Base-by-base conservation (phyloP, 1,140 invertebrate genomes). In the Gryon sp. region DNA sequence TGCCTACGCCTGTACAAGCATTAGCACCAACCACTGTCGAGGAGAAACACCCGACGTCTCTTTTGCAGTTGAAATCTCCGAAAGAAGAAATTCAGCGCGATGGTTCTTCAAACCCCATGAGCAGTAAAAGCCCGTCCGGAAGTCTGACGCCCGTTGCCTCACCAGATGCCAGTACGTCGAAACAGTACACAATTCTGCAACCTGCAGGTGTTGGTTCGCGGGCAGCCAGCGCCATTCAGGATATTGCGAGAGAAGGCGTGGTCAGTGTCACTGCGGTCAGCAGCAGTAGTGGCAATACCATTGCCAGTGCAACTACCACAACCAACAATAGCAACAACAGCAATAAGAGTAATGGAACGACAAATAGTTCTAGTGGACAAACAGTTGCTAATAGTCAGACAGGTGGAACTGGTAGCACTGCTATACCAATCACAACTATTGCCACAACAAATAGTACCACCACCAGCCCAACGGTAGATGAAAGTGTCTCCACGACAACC, bases 111-210 rank as follows among this genome's bases (percentile, higher is more conserved):
- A 83, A 79, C 11, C 8, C 80, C 0, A 73, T 81, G 0, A 69
- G 34, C 22, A 72, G 15, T 38, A 83, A 83, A 15, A 81, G 63
- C 15, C 78, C 79, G 0, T 59, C 30, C 53, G 34, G 57, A 45
- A 69, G 77, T 11, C 26, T 85, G 2, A 78, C 85, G 2, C 84
- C 89, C 9, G 86, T 88, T 0, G 88, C 87, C 14, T 91, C 91
- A 14, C 91, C 91, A 0, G 91, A 92, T 57, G 84, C 87, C 1
- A 86, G 83, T 30, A 81, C 83, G 24, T 89, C 88, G 65, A 91
- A 95, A 85, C 94, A 95, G 79, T 96, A 95, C 79, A 96, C 94
- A 9, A 94, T 95, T 43, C 88, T 95, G 11, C 95, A 96, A 82
- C 94, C 94, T 0, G 94, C 94, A 5, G 93, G 92, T 9, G 90